Evolutionary conservation across 1,140 invertebrate genomes (phyloP), one percentile per base, ranked within the genome.

Genomic region (Glomeris maerens): DNA sequence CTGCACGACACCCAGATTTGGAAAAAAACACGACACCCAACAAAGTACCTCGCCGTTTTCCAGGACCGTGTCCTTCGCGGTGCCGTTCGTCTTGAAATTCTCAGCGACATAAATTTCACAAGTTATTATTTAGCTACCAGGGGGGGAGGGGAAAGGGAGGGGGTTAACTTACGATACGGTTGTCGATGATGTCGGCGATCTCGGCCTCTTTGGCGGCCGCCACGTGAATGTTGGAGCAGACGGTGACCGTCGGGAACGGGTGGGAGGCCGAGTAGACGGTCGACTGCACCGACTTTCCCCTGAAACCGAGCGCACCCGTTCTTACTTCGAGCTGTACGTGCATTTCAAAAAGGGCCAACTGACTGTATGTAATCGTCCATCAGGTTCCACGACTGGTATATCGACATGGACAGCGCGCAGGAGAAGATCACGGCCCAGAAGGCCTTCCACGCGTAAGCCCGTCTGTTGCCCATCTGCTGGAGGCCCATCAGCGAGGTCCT

Each of bases 191-290:
- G 17, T 36, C 31, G 17, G 10, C 31, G 17, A 36, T 36, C 31
- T 36, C 17, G 17, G 31, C 10, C 17, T 10, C 31, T 17, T 10
- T 36, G 10, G 10, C 31, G 31, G 10, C 31, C 10, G 10, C 31
- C 20, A 42, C 10, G 25, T 17, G 40, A 42, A 42, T 42, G 17
- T 42, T 42, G 17, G 40, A 42, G 17, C 40, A 42, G 5, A 42
- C 5, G 20, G 40, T 42, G 5, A 42, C 25, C 4, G 40, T 5
- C 40, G 40, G 40, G 17, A 42, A 42, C 25, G 20, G 17, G 25
- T 5, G 25, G 25, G 5, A 4, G 5, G 40, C 5, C 4, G 4
- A 5, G 40, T 42, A 42, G 5, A 25, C 20, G 10, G 40, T 42
- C 5, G 40, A 42, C 17, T 42, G 40, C 20, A 42, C 40, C 20